These are phyloP conservation scores for Penaeus indicus DNA, from an alignment of 1,140 invertebrate genomes.

Conservation along the genomic window DNA sequence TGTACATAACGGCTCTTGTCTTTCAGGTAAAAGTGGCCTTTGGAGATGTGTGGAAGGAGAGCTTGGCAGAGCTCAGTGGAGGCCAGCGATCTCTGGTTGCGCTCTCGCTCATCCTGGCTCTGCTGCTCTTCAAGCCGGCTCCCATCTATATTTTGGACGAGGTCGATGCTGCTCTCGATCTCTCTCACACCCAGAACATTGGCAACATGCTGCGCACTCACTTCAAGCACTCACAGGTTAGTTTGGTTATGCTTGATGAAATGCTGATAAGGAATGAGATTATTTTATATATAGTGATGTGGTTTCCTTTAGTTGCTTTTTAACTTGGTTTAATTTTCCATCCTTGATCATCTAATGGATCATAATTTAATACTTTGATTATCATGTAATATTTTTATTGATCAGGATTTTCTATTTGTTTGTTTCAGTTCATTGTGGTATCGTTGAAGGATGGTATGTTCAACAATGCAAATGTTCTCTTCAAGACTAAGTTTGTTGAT, in stretches of 20 bases:
- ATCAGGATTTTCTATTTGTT: slow-evolving; percentile 51
- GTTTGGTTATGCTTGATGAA: neutral
- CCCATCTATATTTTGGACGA: slow-evolving; percentile 99
- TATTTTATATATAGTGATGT: neutral
- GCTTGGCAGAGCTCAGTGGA: slow-evolving; percentile 93
- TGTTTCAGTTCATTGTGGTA: slow-evolving; percentile 94
- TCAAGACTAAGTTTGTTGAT: slow-evolving; percentile 94
- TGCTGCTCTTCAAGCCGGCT: slow-evolving; percentile 97
- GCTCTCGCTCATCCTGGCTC: slow-evolving; percentile 94
- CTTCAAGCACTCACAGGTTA: slow-evolving; percentile 92
- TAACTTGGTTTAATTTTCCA: neutral
- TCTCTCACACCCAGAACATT: slow-evolving; percentile 99
- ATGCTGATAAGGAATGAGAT: too few species aligned
- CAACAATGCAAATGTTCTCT: slow-evolving; percentile 98
- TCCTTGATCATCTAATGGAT: neutral
- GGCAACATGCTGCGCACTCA: slow-evolving; percentile 94
- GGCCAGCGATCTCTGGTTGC: slow-evolving; percentile 97
- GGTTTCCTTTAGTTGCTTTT: neutral
- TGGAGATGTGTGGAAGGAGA: slow-evolving; percentile 96
- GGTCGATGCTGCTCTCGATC: slow-evolving; percentile 97
- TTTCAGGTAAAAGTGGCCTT: slow-evolving; percentile 89
- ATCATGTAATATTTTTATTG: slow-evolving; percentile 42
- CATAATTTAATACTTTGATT: neutral
- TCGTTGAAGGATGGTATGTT: slow-evolving; percentile 99
- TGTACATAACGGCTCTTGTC: slow-evolving; percentile 41